phyloP scores from a whole-genome alignment of 2,113 vertebrate species.

The Tyto alba region DNA sequence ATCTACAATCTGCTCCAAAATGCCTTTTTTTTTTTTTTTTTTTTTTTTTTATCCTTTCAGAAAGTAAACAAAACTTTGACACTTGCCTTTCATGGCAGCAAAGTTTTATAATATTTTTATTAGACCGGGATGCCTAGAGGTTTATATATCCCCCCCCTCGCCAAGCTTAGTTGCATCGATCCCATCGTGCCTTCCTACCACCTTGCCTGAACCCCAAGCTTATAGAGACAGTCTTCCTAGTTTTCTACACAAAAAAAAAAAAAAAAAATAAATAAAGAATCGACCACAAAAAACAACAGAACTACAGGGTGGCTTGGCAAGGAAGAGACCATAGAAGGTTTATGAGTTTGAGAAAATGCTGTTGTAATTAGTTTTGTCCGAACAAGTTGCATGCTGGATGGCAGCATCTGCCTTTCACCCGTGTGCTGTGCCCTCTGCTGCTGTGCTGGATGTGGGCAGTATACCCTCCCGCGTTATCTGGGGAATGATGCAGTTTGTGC shows the following conservation, averaged over 20 bases:
- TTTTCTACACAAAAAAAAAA: neutral
- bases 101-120: neutral
- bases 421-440: neutral
- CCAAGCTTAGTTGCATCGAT: neutral
- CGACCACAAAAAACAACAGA: neutral
- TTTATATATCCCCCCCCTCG: rapidly evolving
- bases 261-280: too few species aligned
- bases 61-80: neutral
- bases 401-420: neutral
- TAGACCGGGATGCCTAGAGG: neutral
- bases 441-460: neutral
- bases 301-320: neutral
- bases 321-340: neutral
- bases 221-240: neutral
- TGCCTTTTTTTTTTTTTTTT: neutral
- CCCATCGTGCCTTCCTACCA: rapidly evolving
- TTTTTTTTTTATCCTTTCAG: neutral
- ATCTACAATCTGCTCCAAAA: neutral
- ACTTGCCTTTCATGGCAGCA: neutral
- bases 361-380: neutral
- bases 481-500: rapidly evolving
- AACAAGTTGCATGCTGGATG: rapidly evolving
- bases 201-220: neutral
- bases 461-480: neutral
- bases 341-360: neutral